Percentiles rank a stretch among this genome's conserved stretches.
These are phyloP conservation scores for Notodonta ziczac DNA, from an alignment of 2,888 invertebrate species.

Conservation along the genomic window DNA sequence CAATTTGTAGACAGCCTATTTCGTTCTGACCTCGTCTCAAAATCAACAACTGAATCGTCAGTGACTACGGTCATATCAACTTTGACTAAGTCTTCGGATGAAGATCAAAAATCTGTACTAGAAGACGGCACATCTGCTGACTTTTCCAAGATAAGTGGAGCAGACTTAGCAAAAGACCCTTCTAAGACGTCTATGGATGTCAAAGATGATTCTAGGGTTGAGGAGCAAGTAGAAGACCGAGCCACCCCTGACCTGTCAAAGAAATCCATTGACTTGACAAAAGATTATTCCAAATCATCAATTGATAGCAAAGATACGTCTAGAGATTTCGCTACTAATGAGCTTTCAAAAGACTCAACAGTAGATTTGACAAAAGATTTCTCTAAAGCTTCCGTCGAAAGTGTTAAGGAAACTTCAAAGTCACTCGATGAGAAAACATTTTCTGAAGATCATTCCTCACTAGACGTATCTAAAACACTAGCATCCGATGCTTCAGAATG, in stretches of 20 bases:
- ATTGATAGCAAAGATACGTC: conserved; percentile 81
- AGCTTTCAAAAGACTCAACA: conserved; percentile 80
- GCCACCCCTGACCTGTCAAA: conserved; percentile 79
- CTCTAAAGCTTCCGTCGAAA: conserved; percentile 78
- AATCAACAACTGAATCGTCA: conserved; percentile 80
- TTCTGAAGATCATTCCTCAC: conserved; percentile 80
- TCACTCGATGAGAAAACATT: conserved; percentile 79
- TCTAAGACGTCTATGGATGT: conserved; percentile 75
- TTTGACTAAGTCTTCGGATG: conserved; percentile 77
- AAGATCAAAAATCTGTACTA: conserved; percentile 74
- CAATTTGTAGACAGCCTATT: conserved; percentile 63
- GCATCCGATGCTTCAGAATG: conserved; percentile 79
- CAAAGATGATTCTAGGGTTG: conserved; percentile 70
- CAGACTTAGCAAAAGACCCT: conserved; percentile 73
- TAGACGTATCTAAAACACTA: conserved; percentile 77
- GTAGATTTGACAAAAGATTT: conserved; percentile 75
- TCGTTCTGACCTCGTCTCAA: conserved; percentile 69
- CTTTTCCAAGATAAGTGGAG: conserved; percentile 77
- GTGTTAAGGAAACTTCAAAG: conserved; percentile 75
- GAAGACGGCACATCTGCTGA: conserved; percentile 79
- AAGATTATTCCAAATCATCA: conserved; percentile 80
- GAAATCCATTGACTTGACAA: conserved; percentile 76
- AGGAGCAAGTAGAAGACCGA: conserved; percentile 69
- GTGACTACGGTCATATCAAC: conserved; percentile 78
- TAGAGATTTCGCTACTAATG: conserved; percentile 79